Evolutionary conservation across 2,797 vertebrate genomes (phyloP).

Genomic region (Columba guinea): DNA sequence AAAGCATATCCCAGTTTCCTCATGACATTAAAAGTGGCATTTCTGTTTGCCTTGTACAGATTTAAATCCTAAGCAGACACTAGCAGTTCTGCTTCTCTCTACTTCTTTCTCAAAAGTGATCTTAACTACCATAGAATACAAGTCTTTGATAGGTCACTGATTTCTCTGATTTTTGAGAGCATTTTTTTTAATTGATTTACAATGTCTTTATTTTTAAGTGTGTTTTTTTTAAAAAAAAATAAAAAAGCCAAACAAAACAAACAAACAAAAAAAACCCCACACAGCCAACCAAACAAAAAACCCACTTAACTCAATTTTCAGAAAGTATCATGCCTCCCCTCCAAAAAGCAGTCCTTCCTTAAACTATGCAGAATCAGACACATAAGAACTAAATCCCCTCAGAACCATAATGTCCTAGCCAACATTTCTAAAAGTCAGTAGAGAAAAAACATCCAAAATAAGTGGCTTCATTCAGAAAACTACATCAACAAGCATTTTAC

Average conservation of each 20-base stretch:
- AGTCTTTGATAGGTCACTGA: neutral
- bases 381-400: neutral
- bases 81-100: neutral
- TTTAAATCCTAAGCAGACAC: neutral
- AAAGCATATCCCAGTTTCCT: neutral
- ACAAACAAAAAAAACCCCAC: no score
- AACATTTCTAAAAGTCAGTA: neutral
- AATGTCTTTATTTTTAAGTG: accelerated
- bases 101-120: neutral
- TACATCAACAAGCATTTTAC: neutral
- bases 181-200: neutral
- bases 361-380: neutral
- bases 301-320: neutral
- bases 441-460: neutral
- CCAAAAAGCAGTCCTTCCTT: neutral
- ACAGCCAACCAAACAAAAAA: no score
- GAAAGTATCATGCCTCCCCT: neutral
- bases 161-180: neutral
- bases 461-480: neutral
- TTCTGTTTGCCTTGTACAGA: neutral
- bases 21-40: neutral
- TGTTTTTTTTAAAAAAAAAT: neutral
- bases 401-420: neutral
- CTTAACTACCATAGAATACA: neutral
- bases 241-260: no score